These are phyloP conservation scores for Nannobrachium achirus DNA, from an alignment of 2,113 vertebrate species.

Conservation along the genomic window DNA sequence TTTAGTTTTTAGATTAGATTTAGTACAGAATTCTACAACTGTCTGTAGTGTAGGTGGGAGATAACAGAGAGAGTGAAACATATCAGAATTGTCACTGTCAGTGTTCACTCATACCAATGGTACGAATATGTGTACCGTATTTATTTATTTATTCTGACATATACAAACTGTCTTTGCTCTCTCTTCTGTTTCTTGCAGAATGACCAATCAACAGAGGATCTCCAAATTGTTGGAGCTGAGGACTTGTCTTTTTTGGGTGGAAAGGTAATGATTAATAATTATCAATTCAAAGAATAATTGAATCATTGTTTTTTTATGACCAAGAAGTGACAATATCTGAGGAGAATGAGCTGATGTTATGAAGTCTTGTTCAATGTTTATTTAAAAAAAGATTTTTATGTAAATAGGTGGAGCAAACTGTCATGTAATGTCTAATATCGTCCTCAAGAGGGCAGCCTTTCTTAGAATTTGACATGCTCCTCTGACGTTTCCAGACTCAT, in stretches of 20 bases:
- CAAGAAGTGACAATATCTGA: background rate
- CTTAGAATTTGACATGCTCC: constrained; percentile 19
- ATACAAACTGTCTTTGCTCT: background rate
- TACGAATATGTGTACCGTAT: background rate
- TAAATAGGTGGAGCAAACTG: background rate
- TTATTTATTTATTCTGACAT: background rate
- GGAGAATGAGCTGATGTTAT: background rate
- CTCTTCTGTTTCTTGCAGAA: constrained; percentile 70
- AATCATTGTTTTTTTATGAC: background rate
- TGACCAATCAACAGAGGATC: constrained; percentile 84
- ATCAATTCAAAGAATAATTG: background rate
- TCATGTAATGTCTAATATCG: constrained; percentile 5
- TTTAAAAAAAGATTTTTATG: too few species aligned
- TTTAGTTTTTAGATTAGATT: too few species aligned
- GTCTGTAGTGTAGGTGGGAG: too few species aligned
- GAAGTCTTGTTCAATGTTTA: background rate
- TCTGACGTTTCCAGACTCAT: too few species aligned
- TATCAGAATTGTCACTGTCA: too few species aligned
- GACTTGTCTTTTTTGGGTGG: constrained; percentile 86
- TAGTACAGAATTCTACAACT: too few species aligned
- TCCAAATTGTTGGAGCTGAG: constrained; percentile 85
- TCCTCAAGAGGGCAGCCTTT: constrained; percentile 66
- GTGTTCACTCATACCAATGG: background rate
- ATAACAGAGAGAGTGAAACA: too few species aligned
- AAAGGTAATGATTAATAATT: constrained; percentile 78